These are phyloP conservation scores for Paraescarpia echinospica DNA, from an alignment of 1,140 invertebrate genomes.

Conservation along the genomic window DNA sequence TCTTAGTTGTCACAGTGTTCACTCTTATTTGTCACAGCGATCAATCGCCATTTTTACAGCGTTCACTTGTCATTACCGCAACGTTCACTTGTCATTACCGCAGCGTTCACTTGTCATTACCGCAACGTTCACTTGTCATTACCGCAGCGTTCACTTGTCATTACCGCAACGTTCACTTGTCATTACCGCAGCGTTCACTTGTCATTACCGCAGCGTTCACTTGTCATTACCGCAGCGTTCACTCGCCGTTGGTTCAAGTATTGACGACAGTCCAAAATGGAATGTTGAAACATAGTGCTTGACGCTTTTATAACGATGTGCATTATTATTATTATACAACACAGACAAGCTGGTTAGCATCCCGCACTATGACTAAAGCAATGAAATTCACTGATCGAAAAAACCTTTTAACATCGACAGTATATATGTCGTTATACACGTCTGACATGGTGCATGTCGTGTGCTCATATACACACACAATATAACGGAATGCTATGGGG, in stretches of 20 bases:
- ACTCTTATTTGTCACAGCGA: not conserved
- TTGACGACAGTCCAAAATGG: not conserved
- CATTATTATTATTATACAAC: not conserved
- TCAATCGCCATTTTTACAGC: not conserved
- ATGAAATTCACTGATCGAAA: not conserved
- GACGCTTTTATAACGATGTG: too few relatives aligned
- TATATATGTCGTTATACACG: not conserved
- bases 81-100: not conserved
- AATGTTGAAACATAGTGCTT: not conserved
- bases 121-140: not conserved
- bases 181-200: not conserved
- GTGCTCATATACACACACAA: not conserved
- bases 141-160: not conserved
- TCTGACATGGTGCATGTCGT: not conserved
- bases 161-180: not conserved
- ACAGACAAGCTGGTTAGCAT: not conserved
- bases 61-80: not conserved
- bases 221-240: not conserved
- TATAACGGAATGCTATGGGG: not conserved
- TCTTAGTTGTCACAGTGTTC: not conserved
- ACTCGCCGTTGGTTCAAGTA: not conserved
- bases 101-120: not conserved
- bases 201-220: not conserved
- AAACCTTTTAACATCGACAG: too few relatives aligned
- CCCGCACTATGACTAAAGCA: not conserved